Conservation (phyloP, 2,113 vertebrate species). For the Psittacula cyanocephala region DNA sequence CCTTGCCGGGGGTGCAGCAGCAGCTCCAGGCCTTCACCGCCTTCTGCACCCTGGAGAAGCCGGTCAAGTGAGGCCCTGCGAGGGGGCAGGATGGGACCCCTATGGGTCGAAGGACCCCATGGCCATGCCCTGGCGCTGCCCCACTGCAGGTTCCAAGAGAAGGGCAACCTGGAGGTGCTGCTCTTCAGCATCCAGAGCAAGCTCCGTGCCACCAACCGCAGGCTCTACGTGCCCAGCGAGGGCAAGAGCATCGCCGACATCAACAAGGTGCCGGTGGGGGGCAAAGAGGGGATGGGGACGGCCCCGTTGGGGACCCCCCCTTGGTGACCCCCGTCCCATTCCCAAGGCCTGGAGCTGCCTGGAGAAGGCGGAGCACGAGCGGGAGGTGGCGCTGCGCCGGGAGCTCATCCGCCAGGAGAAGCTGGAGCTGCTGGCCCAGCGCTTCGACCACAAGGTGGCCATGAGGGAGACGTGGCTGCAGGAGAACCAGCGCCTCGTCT, state of each 20-base stretch:
- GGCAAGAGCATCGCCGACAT: slow-evolving; percentile 93
- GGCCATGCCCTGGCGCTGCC: no score
- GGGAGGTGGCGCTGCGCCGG: slow-evolving; percentile 85
- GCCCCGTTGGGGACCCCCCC: not conserved
- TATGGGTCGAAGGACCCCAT: no score
- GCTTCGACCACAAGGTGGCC: slow-evolving; percentile 92
- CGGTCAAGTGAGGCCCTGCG: slow-evolving; percentile 82
- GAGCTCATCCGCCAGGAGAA: slow-evolving; percentile 94
- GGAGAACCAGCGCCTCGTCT: slow-evolving; percentile 94
- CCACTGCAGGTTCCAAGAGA: slow-evolving; percentile 89
- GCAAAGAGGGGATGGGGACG: not conserved
- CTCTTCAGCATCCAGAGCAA: slow-evolving; percentile 98
- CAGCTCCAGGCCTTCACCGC: slow-evolving; percentile 94
- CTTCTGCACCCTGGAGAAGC: slow-evolving; percentile 95
- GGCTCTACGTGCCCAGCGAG: slow-evolving; percentile 88
- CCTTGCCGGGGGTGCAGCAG: slow-evolving; percentile 90
- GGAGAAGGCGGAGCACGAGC: slow-evolving; percentile 94
- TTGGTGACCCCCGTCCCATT: not conserved
- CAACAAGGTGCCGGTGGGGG: slow-evolving; percentile 83
- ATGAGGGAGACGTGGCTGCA: slow-evolving; percentile 97
- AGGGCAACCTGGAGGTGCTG: slow-evolving; percentile 94
- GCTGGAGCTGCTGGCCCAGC: slow-evolving; percentile 84
- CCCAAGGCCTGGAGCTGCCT: slow-evolving; percentile 87
- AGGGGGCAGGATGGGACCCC: no score
- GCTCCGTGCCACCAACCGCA: slow-evolving; percentile 91